A percentile compares a stretch with the other conserved stretches of the same genome.
phyloP scores from a whole-genome alignment of 2,113 vertebrate genomes.

The Anser brachyrhynchus region DNA sequence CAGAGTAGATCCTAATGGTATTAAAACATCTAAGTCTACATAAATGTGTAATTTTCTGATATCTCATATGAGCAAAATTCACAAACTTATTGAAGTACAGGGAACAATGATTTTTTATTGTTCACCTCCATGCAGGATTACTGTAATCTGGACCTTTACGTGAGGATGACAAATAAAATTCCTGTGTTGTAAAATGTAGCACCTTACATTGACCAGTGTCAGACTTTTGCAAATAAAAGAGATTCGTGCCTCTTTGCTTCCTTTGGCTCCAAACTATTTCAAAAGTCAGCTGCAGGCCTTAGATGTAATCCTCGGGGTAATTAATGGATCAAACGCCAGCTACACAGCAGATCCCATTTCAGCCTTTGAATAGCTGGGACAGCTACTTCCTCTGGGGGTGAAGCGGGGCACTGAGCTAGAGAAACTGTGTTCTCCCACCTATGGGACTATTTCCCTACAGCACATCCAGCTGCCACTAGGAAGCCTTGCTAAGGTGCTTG shows the following conservation, averaged over 20 bases:
- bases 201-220: background rate
- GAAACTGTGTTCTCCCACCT: background rate
- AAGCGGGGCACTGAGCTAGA: background rate
- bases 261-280: background rate
- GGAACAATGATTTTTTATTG: background rate
- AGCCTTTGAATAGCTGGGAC: background rate
- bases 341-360: background rate
- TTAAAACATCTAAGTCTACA: background rate
- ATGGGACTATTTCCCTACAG: fast-evolving
- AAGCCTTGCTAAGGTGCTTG: background rate
- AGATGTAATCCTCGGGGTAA: background rate
- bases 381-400: background rate
- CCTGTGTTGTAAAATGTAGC: background rate
- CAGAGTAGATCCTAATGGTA: background rate
- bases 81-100: background rate
- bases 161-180: background rate
- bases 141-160: background rate
- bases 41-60: background rate
- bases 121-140: background rate
- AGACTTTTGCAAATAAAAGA: background rate
- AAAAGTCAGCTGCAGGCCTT: background rate
- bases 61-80: background rate
- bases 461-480: background rate
- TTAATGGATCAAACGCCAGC: background rate
- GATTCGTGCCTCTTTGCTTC: background rate